These are phyloP conservation scores for Apeira syringaria DNA, from an alignment of 2,888 invertebrate species.

Conservation along the genomic window DNA sequence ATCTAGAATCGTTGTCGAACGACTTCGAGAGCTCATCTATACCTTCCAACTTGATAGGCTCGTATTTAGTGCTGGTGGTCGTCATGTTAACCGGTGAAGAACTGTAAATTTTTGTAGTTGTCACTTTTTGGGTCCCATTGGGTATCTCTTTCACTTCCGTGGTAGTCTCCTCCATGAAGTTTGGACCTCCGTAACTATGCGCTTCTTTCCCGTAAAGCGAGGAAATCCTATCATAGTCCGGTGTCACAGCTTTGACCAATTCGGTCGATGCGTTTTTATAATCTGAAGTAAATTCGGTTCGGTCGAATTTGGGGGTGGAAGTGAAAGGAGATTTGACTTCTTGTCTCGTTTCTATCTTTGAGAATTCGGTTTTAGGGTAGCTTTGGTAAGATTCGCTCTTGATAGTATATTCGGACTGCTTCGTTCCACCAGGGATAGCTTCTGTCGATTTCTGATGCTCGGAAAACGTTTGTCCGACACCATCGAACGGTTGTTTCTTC, in stretches of 20 bases:
- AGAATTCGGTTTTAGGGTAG: slow-evolving; percentile 65
- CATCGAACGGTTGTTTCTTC: slow-evolving; percentile 68
- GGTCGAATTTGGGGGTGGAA: slow-evolving; percentile 68
- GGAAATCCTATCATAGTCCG: slow-evolving; percentile 68
- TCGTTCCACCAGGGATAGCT: slow-evolving; percentile 71
- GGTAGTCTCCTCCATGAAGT: slow-evolving; percentile 75
- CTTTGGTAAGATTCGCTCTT: slow-evolving; percentile 72
- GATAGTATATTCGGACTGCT: slow-evolving; percentile 66
- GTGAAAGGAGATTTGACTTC: slow-evolving; percentile 70
- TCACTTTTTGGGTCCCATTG: slow-evolving; percentile 81
- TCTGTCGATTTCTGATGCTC: slow-evolving; percentile 74
- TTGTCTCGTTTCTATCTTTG: slow-evolving; percentile 59
- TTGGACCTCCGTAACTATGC: slow-evolving; percentile 68
- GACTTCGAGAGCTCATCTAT: slow-evolving; percentile 79
- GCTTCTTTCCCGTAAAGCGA: slow-evolving; percentile 73
- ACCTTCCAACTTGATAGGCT: slow-evolving; percentile 73
- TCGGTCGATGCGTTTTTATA: slow-evolving; percentile 54
- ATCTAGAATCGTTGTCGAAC: slow-evolving; percentile 77
- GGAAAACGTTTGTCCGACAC: slow-evolving; percentile 66
- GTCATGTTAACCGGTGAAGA: slow-evolving; percentile 81
- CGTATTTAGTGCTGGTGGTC: slow-evolving; percentile 76
- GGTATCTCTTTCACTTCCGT: slow-evolving; percentile 82
- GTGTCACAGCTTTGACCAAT: slow-evolving; percentile 65
- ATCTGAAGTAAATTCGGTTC: slow-evolving; percentile 35
- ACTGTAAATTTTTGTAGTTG: slow-evolving; percentile 82